Conservation (phyloP, 2,888 invertebrate species). For the Drosophila rubida region DNA sequence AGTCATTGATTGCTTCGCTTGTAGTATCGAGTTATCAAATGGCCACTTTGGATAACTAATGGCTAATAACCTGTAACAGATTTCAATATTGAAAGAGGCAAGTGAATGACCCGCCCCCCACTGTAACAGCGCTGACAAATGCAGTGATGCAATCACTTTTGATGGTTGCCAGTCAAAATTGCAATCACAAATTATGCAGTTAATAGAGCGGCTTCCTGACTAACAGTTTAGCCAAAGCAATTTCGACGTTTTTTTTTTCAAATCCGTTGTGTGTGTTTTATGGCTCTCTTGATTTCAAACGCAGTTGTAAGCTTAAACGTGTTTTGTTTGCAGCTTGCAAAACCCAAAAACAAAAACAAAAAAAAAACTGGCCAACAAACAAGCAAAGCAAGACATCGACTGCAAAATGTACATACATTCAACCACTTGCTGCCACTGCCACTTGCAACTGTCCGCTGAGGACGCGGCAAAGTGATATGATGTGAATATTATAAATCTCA, state of each 20-base stretch:
- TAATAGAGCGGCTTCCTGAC: slow-evolving; percentile 63
- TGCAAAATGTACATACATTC: slow-evolving; percentile 25
- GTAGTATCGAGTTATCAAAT: slow-evolving; percentile 32
- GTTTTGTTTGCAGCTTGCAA: slow-evolving; percentile 74
- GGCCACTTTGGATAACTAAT: slow-evolving; percentile 20
- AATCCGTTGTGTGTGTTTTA: slow-evolving; percentile 45
- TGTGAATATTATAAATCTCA: slow-evolving; percentile 9
- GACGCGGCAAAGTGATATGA: slow-evolving; percentile 1
- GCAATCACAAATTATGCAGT: slow-evolving; percentile 54
- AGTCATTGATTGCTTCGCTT: slow-evolving; percentile 26
- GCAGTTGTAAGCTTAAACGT: slow-evolving; percentile 63
- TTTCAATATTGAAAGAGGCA: slow-evolving; percentile 21
- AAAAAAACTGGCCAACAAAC: slow-evolving; percentile 27
- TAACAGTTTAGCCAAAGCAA: slow-evolving; percentile 53
- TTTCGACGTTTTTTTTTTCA: slow-evolving; percentile 60
- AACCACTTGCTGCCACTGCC: slow-evolving; percentile 27
- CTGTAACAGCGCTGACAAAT: background rate
- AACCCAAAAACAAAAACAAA: slow-evolving; percentile 25
- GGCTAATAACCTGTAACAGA: slow-evolving; percentile 12
- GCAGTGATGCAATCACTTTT: slow-evolving; percentile 40
- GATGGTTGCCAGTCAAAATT: slow-evolving; percentile 42
- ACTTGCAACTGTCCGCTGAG: slow-evolving; percentile 25
- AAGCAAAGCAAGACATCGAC: background rate
- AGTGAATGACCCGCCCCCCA: slow-evolving; percentile 18
- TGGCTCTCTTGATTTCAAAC: slow-evolving; percentile 66